Evolutionary conservation across 2,113 vertebrate genomes (phyloP).

Genomic region (Dicrurus megarhynchus): DNA sequence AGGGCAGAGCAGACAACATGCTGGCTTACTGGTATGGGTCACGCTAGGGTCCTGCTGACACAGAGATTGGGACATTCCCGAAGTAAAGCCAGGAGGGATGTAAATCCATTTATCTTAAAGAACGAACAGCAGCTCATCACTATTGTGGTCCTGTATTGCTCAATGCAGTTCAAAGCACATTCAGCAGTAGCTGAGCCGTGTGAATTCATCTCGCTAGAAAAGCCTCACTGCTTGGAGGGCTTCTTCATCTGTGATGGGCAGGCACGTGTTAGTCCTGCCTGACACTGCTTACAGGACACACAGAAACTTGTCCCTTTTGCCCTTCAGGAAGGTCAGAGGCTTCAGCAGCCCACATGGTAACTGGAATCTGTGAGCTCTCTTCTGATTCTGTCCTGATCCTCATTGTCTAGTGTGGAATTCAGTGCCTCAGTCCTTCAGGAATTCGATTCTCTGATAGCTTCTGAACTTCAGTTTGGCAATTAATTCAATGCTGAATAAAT

Average conservation of each 20-base stretch:
- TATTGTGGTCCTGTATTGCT: background rate
- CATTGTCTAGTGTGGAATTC: background rate
- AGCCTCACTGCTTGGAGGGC: fast-evolving
- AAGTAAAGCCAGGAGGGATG: background rate
- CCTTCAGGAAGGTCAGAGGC: background rate
- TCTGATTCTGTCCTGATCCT: background rate
- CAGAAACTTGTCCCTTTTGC: background rate
- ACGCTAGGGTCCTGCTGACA: background rate
- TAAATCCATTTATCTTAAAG: background rate
- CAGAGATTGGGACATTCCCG: background rate
- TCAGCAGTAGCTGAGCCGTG: background rate
- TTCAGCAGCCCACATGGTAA: background rate
- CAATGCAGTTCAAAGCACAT: background rate
- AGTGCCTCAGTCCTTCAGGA: background rate
- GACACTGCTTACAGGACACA: background rate
- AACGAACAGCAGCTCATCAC: background rate
- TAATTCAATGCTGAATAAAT: background rate
- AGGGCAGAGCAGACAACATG: background rate
- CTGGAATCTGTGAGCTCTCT: background rate
- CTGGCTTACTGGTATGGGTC: background rate
- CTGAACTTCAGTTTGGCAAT: background rate
- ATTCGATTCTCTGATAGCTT: background rate
- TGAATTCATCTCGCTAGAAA: background rate
- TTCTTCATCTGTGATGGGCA: background rate
- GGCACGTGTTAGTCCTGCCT: background rate